Evolutionary conservation across 1,140 invertebrate genomes (phyloP).

Genomic region (Gonatopus flavifemur): DNA sequence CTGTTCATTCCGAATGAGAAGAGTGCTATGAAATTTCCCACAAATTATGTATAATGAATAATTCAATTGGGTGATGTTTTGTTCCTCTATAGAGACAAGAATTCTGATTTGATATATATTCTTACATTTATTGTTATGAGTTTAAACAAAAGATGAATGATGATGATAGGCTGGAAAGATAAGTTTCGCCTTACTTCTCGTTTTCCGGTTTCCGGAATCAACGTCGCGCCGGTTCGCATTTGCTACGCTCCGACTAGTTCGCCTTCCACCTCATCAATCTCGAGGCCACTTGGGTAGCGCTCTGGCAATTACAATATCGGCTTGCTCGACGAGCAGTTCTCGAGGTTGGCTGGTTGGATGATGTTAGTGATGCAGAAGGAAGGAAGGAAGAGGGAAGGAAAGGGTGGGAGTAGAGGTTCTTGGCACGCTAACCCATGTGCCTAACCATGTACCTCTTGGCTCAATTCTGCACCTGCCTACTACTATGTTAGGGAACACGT

Average conservation of each 20-base stretch:
- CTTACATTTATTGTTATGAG: too few relatives aligned
- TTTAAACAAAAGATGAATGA: too few relatives aligned
- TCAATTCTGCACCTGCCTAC: slow-evolving; percentile 38
- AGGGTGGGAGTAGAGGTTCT: slow-evolving; percentile 48
- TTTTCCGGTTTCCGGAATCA: slow-evolving; percentile 37
- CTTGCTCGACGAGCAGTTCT: slow-evolving; percentile 53
- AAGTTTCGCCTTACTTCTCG: too few relatives aligned
- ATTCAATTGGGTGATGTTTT: too few relatives aligned
- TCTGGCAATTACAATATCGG: slow-evolving; percentile 58
- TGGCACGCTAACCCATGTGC: slow-evolving; percentile 47
- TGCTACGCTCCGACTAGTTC: slow-evolving; percentile 46
- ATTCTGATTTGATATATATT: too few relatives aligned
- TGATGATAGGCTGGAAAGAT: neutral
- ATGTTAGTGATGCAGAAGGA: too few relatives aligned
- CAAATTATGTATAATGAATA: too few relatives aligned
- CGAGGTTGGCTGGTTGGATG: slow-evolving; percentile 50
- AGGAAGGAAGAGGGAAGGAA: too few relatives aligned
- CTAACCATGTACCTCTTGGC: slow-evolving; percentile 36
- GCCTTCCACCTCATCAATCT: slow-evolving; percentile 56
- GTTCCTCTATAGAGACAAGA: too few relatives aligned
- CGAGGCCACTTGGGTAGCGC: slow-evolving; percentile 48
- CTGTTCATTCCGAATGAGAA: too few relatives aligned
- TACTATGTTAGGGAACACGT: slow-evolving; percentile 47
- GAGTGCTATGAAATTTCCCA: too few relatives aligned
- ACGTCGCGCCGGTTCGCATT: slow-evolving; percentile 39